These are phyloP conservation scores for Dunckerocampus dactyliophorus DNA, from an alignment of 2,113 vertebrate genomes.

Conservation along the genomic window DNA sequence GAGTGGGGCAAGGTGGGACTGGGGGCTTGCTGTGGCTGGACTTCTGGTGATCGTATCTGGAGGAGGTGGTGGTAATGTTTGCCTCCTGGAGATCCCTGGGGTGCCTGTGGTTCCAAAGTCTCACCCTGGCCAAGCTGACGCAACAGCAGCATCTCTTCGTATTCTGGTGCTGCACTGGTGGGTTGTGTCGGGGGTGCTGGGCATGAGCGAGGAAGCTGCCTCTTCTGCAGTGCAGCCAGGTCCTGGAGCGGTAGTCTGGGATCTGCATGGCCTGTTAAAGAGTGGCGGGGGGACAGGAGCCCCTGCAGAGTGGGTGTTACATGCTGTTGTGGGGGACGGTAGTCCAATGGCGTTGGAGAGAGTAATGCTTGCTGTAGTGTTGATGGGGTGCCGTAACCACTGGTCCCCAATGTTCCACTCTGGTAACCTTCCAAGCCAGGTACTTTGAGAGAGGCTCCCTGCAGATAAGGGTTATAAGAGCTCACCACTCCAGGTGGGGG, in stretches of 20 bases:
- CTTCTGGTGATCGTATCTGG: constrained; percentile 81
- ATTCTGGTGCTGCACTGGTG: constrained; percentile 71
- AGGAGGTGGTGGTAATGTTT: constrained; percentile 89
- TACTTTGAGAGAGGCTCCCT: constrained; percentile 77
- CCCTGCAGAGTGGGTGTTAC: constrained; percentile 94
- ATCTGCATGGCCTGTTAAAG: constrained; percentile 89
- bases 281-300: constrained; percentile 94
- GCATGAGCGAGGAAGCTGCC: constrained; percentile 70
- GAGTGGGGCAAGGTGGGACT: constrained; percentile 78
- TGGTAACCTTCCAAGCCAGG: constrained; percentile 78
- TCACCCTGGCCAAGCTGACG: constrained; percentile 87
- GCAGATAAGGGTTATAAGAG: constrained; percentile 75
- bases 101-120: constrained; percentile 69
- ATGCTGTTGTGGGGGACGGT: constrained; percentile 85
- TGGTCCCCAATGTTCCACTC: constrained; percentile 65
- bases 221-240: constrained; percentile 87
- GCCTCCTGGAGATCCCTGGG: constrained; percentile 59
- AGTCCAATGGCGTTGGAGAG: constrained; percentile 90
- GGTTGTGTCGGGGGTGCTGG: constrained; percentile 65
- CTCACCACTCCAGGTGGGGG: constrained; percentile 56
- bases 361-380: constrained; percentile 95
- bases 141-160: constrained; percentile 82
- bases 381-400: constrained; percentile 74
- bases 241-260: constrained; percentile 86
- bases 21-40: constrained; percentile 42